Evolutionary conservation across 2,888 invertebrate species (phyloP).

Genomic region (Scaptomyza parva): DNA sequence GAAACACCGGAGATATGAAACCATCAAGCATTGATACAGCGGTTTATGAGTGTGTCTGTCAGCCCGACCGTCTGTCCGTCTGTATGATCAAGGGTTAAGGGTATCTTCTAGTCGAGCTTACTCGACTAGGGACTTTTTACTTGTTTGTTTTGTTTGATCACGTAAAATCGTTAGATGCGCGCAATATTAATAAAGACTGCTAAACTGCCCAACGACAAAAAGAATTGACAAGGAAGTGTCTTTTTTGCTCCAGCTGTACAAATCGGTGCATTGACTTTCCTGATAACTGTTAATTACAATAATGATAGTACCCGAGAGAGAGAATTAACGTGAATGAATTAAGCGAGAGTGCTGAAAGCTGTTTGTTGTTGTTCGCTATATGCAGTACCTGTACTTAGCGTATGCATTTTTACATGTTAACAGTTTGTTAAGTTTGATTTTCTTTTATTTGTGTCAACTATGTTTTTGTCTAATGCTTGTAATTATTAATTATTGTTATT

Average conservation of each 20-base stretch:
- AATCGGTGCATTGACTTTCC: slow-evolving; percentile 65
- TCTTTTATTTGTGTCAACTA: slow-evolving; percentile 3
- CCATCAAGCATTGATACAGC: too few species aligned
- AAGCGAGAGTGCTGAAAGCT: slow-evolving; percentile 5
- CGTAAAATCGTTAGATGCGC: slow-evolving; percentile 68
- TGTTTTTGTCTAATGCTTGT: slow-evolving; percentile 37
- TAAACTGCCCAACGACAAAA: slow-evolving; percentile 50
- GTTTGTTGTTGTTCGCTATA: slow-evolving; percentile 5
- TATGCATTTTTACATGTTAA: slow-evolving; percentile 17
- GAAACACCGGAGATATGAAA: too few species aligned
- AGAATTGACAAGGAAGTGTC: slow-evolving; percentile 32
- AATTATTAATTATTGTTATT: slow-evolving; percentile 44
- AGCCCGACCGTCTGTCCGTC: too few species aligned
- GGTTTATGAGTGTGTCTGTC: too few species aligned
- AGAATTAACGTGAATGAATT: slow-evolving; percentile 11
- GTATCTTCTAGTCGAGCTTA: too few species aligned
- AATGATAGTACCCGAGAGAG: slow-evolving; percentile 21
- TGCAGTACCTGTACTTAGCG: slow-evolving; percentile 34
- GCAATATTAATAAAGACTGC: slow-evolving; percentile 70
- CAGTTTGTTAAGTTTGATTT: slow-evolving; percentile 7
- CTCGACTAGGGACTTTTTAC: slow-evolving; percentile 30
- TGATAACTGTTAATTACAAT: slow-evolving; percentile 58
- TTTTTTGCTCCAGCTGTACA: slow-evolving; percentile 40
- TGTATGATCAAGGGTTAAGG: too few species aligned
- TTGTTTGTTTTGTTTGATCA: slow-evolving; percentile 38